Conservation (phyloP, 2,113 vertebrate species). For the Alosa alosa region DNA sequence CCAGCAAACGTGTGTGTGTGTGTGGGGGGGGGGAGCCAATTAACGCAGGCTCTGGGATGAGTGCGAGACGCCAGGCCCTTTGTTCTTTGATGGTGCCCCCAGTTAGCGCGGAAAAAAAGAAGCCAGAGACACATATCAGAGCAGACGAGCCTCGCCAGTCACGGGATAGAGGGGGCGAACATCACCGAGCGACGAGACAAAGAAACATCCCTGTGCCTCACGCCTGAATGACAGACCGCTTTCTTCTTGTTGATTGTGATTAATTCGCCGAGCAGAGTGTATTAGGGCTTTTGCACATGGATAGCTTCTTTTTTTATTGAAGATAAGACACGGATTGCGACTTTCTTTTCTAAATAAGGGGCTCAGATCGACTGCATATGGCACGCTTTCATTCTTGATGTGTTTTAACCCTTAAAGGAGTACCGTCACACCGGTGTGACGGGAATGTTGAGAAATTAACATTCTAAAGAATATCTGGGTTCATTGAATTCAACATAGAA, state of each 20-base stretch:
- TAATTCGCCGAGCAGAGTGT: not conserved
- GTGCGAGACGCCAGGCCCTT: not conserved
- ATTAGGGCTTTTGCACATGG: not conserved
- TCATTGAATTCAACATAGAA: no score
- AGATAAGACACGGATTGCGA: not conserved
- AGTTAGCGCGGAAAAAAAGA: not conserved
- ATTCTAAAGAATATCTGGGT: no score
- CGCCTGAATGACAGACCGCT: not conserved
- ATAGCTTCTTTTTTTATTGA: not conserved
- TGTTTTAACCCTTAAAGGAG: no score
- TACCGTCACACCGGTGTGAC: no score
- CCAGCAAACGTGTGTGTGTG: not conserved
- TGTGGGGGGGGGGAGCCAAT: not conserved
- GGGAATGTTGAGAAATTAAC: no score
- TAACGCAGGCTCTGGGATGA: not conserved
- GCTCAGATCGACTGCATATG: not conserved
- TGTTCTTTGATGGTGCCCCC: constrained; percentile 1
- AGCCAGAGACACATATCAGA: not conserved
- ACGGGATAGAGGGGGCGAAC: not conserved
- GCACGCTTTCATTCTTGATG: not conserved
- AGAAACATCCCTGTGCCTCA: not conserved
- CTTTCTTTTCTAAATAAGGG: not conserved
- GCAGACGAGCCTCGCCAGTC: not conserved
- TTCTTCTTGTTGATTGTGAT: not conserved
- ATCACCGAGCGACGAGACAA: not conserved